Evolutionary conservation across 1,140 invertebrate genomes (phyloP), one percentile per base, ranked within the genome.

Genomic region (Bombus balteatus): DNA sequence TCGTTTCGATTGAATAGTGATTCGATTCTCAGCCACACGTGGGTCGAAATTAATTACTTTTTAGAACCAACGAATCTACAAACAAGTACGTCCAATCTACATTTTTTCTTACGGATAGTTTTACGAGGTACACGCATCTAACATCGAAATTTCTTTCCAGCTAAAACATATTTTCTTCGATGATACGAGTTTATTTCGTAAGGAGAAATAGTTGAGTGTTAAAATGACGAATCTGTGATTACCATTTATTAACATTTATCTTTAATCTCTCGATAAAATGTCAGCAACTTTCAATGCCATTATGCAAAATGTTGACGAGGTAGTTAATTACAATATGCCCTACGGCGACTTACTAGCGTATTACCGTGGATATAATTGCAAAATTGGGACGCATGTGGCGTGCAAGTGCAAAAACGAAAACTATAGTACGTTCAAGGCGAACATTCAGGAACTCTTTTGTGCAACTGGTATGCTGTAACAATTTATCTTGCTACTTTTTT

Each of bases 371-470:
- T n/a, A 47, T 43, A 72, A 84, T 79, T 34, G 28, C 12, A 39
- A 59, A 78, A 84, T 84, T 84, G 66, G 83, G 72, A 59, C 83
- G 25, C 83, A 84, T 79, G 15, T 84, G 83, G 83, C 37, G 37
- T 57, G n/a, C 83, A 79, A 71, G 53, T 84, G 75, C 13, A 15
- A 72, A 78, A 79, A 84, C 62, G 79, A 79, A 59, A 71, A 25
- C 32, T 22, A 2, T 10, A 25, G 32, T 6, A 13, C 28, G 53
- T 47, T 84, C 75, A 84, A 84, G 66, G 66, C 22, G n/a, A 83
- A 13, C 12, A 2, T 22, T 1, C 22, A 66, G 37, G 1, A 25
- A 3, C 4, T 28, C 22, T 57, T 57, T 57, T 9, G 22, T 28
- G 28, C 13, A 41, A 57, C 57, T 53, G 34, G 13, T 13, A 15